These are phyloP conservation scores for Timema podura DNA, from an alignment of 2,888 invertebrate genomes.

Conservation along the genomic window DNA sequence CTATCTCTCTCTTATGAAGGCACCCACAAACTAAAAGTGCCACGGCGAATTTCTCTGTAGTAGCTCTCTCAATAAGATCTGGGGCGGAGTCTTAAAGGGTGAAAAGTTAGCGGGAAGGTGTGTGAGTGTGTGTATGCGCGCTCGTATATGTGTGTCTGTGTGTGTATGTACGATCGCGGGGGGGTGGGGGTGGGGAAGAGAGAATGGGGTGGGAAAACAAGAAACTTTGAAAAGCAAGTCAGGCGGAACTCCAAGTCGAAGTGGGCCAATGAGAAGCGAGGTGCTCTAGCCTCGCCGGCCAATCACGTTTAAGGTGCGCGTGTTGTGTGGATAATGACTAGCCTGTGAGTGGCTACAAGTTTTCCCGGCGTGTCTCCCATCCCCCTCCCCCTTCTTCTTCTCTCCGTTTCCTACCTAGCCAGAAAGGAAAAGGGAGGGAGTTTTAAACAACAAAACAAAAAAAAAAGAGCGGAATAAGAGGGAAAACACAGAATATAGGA, in stretches of 20 bases:
- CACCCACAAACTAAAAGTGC: no score
- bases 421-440: no score
- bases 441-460: no score
- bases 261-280: conserved; percentile 26
- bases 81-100: conserved; percentile 3
- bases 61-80: no score
- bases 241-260: conserved; percentile 28
- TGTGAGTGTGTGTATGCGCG: neutral
- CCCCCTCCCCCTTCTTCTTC: neutral
- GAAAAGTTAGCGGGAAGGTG: neutral
- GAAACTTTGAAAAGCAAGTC: conserved; percentile 26
- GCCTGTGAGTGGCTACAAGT: conserved; percentile 18
- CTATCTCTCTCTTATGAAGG: no score
- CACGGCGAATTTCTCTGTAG: no score
- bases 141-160: neutral
- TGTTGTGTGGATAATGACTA: conserved; percentile 24
- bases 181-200: conserved; percentile 4
- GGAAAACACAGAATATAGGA: no score
- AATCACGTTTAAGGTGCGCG: conserved; percentile 24
- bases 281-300: conserved; percentile 18
- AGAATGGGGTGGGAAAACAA: conserved; percentile 12
- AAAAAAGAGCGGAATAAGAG: no score
- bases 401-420: neutral
- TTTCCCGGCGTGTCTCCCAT: no score
- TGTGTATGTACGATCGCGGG: neutral